These are phyloP conservation scores for Harpagus bidentatus DNA, from an alignment of 2,113 vertebrate species.

Conservation along the genomic window DNA sequence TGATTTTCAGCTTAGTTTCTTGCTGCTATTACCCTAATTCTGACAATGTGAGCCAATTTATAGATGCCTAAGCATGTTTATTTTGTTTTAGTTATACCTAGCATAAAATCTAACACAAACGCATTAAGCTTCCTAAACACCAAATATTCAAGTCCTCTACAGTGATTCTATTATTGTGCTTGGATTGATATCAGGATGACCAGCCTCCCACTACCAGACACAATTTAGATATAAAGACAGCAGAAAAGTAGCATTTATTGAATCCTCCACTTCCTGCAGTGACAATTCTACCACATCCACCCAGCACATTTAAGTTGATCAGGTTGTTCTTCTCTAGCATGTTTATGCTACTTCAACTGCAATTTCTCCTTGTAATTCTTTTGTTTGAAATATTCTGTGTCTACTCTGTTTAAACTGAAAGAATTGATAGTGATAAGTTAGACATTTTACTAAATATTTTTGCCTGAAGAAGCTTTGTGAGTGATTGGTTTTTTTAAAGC, in stretches of 20 bases:
- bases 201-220: neutral
- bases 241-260: neutral
- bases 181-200: neutral
- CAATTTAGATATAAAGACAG: neutral
- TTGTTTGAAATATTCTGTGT: neutral
- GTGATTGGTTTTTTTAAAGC: neutral
- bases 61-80: neutral
- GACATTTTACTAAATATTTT: neutral
- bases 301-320: neutral
- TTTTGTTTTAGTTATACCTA: neutral
- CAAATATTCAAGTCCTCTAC: neutral
- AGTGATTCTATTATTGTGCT: neutral
- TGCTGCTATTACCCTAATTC: neutral
- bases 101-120: neutral
- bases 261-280: neutral
- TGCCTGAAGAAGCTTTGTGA: neutral
- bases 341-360: neutral
- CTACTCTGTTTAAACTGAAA: neutral
- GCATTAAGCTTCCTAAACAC: neutral
- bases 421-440: accelerated
- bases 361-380: neutral
- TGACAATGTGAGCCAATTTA: neutral
- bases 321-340: neutral
- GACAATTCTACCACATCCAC: neutral
- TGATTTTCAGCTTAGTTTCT: neutral